Conservation (phyloP, 2,797 vertebrate genomes). For the Buphagus erythrorhynchus region DNA sequence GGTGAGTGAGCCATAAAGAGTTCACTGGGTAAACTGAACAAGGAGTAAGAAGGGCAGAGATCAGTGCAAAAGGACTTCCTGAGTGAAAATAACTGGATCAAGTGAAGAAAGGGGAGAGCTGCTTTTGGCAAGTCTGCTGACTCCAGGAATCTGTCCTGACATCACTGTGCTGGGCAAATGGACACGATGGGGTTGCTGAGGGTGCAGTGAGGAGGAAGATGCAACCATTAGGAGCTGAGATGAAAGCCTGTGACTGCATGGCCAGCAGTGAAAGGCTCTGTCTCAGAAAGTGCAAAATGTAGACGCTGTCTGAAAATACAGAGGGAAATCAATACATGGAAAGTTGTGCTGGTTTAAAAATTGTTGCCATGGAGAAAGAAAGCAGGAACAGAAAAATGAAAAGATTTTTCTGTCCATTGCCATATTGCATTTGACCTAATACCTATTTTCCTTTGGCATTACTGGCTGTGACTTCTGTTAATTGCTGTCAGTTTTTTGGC, state of each 20-base stretch:
- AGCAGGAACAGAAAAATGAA: background rate
- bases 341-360: background rate
- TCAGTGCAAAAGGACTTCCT: background rate
- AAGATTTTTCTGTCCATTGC: fast-evolving
- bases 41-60: background rate
- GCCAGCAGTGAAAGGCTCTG: background rate
- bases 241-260: background rate
- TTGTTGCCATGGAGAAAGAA: background rate
- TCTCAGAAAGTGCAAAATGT: background rate
- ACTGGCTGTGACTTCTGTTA: background rate
- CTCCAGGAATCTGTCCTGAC: background rate
- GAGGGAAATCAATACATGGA: background rate
- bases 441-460: background rate
- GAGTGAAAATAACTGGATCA: background rate
- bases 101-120: background rate
- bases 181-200: background rate
- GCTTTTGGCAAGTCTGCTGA: background rate
- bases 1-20: background rate
- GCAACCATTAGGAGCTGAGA: background rate
- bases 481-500: background rate
- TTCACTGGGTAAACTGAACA: background rate
- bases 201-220: background rate
- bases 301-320: background rate
- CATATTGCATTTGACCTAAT: background rate
- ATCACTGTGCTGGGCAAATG: background rate